phyloP scores from a whole-genome alignment of 2,888 invertebrate species.

The Hyposoter didymator region DNA sequence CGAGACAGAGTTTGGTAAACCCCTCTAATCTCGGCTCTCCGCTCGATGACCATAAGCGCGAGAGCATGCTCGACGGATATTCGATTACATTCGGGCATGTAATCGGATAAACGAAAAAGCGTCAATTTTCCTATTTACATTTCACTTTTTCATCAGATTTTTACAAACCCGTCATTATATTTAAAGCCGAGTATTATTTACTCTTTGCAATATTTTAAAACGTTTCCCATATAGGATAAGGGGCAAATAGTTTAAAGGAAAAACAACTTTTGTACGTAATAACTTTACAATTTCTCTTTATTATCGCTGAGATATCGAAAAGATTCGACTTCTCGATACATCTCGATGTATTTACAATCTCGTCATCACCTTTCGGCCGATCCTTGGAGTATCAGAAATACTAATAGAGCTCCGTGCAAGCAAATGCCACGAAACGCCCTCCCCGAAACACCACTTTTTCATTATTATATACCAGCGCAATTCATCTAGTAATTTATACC shows the following conservation, averaged over 20 bases:
- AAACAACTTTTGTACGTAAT: slow-evolving; percentile 6
- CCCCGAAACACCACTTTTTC: slow-evolving; percentile 8
- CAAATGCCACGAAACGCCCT: not conserved
- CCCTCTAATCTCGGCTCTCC: slow-evolving; percentile 62
- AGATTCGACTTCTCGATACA: slow-evolving; percentile 46
- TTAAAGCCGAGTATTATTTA: not conserved
- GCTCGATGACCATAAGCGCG: slow-evolving; percentile 62
- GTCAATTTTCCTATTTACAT: slow-evolving; percentile 14
- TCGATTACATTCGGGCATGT: slow-evolving; percentile 52
- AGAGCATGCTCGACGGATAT: slow-evolving; percentile 39
- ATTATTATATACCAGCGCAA: slow-evolving; percentile 3
- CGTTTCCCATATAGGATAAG: not conserved
- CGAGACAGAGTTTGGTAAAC: slow-evolving; percentile 62
- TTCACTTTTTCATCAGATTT: slow-evolving; percentile 4
- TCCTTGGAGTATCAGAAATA: slow-evolving; percentile 54
- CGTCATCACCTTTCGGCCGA: slow-evolving; percentile 29
- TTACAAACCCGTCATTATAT: no score
- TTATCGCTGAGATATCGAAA: slow-evolving; percentile 54
- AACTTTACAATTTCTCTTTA: slow-evolving; percentile 67
- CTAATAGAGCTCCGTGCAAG: slow-evolving; percentile 33
- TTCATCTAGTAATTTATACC: slow-evolving; percentile 37
- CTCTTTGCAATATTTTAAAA: not conserved
- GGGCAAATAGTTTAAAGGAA: not conserved
- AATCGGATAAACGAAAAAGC: slow-evolving; percentile 48
- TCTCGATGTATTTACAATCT: slow-evolving; percentile 61